Conservation (phyloP, 92 coral and sea anemone species). For the Siderastrea radians region DNA sequence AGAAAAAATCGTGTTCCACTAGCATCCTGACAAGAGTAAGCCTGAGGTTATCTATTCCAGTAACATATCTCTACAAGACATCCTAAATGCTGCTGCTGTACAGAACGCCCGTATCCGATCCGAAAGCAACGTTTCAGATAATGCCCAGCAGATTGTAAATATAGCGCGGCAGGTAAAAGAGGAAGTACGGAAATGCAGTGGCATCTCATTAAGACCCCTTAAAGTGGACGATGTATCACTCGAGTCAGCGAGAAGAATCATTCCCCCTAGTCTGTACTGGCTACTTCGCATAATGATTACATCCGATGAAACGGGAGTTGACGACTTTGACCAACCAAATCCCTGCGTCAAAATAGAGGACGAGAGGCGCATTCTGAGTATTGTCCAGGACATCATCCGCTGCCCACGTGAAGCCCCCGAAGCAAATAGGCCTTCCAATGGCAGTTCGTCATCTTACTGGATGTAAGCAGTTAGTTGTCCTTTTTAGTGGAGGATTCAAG, state of each 20-base stretch:
- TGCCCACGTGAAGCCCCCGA: conserved; percentile 54
- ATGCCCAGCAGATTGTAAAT: not conserved
- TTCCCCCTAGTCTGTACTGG: conserved; percentile 50
- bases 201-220: conserved; percentile 44
- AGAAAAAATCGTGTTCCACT: conserved; percentile 52
- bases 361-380: conserved; percentile 35
- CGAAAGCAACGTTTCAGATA: conserved; percentile 16
- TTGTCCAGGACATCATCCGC: conserved; percentile 49
- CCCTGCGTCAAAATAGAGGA: conserved; percentile 50
- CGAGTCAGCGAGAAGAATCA: conserved; percentile 18
- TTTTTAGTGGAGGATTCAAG: conserved; percentile 49
- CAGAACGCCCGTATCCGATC: conserved; percentile 3
- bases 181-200: conserved; percentile 50
- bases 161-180: conserved; percentile 37
- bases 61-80: conserved; percentile 41
- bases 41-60: conserved; percentile 67
- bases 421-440: conserved; percentile 50
- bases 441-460: conserved; percentile 53
- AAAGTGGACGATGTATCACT: conserved; percentile 32
- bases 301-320: conserved; percentile 48
- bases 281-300: conserved; percentile 49
- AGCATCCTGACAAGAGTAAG: conserved; percentile 30
- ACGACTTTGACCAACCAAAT: conserved; percentile 41
- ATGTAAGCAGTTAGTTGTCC: conserved; percentile 47
- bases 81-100: conserved; percentile 53